Conservation (phyloP, 2,113 vertebrate species). For the Etheostoma spectabile region DNA sequence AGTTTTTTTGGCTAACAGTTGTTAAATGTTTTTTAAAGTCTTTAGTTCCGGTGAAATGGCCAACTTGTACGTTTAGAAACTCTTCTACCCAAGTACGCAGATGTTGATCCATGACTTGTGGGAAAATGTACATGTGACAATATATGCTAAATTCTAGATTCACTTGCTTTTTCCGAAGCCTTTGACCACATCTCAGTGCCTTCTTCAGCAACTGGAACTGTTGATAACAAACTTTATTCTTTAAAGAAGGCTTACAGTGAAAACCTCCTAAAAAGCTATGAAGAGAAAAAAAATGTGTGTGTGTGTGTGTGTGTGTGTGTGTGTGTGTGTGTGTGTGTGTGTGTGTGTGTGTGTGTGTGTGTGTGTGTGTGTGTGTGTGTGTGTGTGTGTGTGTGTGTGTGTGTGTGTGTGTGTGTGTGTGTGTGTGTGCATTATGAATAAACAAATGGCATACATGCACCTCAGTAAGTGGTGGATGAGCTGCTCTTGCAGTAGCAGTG, state of each 20-base stretch:
- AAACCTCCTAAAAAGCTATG: background rate
- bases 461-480: conserved; percentile 7
- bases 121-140: background rate
- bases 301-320: too few species aligned
- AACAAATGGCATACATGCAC: background rate
- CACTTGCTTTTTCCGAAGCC: background rate
- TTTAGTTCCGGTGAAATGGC: background rate
- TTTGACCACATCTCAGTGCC: background rate
- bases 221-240: background rate
- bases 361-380: too few species aligned
- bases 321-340: too few species aligned
- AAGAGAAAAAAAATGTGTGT: too few species aligned
- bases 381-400: too few species aligned
- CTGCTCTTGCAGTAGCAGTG: conserved; percentile 18
- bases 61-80: background rate
- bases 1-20: background rate
- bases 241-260: background rate
- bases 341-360: too few species aligned
- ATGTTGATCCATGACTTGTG: too few species aligned
- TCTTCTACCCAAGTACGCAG: too few species aligned
- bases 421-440: background rate
- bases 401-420: too few species aligned
- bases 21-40: too few species aligned
- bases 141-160: background rate
- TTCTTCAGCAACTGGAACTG: background rate